Evolutionary conservation across 1,140 invertebrate species (phyloP), one percentile per base, ranked within the genome.

Genomic region (Hestina assimilis): DNA sequence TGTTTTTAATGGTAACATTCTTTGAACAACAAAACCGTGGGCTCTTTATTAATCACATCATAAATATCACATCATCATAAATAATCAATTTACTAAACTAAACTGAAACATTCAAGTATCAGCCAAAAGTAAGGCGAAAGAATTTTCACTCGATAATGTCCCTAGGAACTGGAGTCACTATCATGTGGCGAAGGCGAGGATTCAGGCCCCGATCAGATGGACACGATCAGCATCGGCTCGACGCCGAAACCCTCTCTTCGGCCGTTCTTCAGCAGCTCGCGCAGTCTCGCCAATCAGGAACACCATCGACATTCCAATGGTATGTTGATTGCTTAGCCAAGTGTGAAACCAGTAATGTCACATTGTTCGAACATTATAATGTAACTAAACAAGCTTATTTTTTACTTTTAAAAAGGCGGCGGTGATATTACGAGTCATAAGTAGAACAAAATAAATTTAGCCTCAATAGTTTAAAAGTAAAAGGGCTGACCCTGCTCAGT

Each of bases 151-250:
- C 24, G 1, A 28, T 28, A 2, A 9, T n/a, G 2, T 9, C n/a
- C 3, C 79, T 92, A 97, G 89, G 96, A 97, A 74, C 83, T 97
- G 51, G 97, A 98, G 87, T 97, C 98, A 54, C 85, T 98, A 23
- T 97, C 96, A 63, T 93, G 92, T 70, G 92, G 92, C 66, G 92
- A 93, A 63, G 92, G 92, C 60, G 92, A 93, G 56, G 97, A 99
- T 89, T 98, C 96, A 41, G 96, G 95, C 3, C 96, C 95, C 14
- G 97, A 99, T 83, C 90, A 91, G 69, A 92, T 97, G 84, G 97
- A 99, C 82, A 98, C 96, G 29, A 95, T 99, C 90, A 98, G 96
- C 73, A 96, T 99, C 66, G 95, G 95, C 38, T 99, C 97, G 53
- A 98, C 97, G 33, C 98, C 97, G 4, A 99, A 99, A 82, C 97